Conservation (phyloP, 2,888 invertebrate genomes). For the Xylophagus ater region DNA sequence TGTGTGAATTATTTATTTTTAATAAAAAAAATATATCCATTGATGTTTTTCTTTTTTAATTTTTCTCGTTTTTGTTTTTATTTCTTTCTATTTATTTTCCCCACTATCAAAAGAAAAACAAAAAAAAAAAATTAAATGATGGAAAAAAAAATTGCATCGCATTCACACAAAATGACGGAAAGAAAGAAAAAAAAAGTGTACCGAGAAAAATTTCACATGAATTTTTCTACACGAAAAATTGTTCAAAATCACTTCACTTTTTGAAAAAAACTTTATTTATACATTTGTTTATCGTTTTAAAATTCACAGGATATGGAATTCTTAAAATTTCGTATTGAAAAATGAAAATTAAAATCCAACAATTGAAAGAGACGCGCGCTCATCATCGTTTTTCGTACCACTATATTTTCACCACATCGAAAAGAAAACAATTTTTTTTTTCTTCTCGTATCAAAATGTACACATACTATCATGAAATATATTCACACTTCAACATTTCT, state of each 20-base stretch:
- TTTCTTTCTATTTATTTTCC: background rate
- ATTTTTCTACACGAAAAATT: slow-evolving; percentile 5
- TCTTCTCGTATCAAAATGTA: background rate
- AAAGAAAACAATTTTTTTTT: background rate
- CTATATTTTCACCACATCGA: no score
- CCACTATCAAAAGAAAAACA: background rate
- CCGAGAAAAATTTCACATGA: no score
- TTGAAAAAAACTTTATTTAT: background rate
- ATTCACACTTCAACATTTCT: no score
- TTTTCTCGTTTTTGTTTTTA: background rate
- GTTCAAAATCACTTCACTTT: slow-evolving; percentile 9
- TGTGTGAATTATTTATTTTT: no score
- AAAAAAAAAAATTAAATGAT: background rate
- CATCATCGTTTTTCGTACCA: no score
- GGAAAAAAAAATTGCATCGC: slow-evolving; percentile 1
- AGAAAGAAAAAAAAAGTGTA: no score
- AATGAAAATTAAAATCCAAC: slow-evolving; percentile 3
- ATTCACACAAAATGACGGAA: no score
- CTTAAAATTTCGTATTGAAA: slow-evolving; percentile 5
- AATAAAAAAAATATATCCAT: no score
- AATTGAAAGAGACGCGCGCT: no score
- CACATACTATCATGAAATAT: background rate
- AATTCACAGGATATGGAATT: slow-evolving; percentile 1
- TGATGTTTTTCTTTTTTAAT: background rate
- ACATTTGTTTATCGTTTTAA: background rate